Percentiles rank a stretch among this genome's conserved stretches.
Evolutionary conservation across 2,888 invertebrate species (phyloP).

Genomic region (Eupithecia tripunctaria): DNA sequence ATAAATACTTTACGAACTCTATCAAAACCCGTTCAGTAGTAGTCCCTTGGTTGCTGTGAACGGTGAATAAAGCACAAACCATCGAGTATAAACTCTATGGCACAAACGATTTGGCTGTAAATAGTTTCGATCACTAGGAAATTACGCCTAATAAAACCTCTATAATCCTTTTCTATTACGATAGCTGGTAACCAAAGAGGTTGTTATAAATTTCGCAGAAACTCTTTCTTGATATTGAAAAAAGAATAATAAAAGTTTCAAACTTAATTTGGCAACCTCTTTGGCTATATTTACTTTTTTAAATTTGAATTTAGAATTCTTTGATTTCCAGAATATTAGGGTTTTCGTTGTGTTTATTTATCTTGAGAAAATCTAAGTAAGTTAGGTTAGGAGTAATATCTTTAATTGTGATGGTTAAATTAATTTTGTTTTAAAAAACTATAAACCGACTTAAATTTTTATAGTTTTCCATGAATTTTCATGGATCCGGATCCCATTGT

Average conservation of each 20-base stretch:
- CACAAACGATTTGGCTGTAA: background rate
- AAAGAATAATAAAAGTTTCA: background rate
- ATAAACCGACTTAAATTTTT: too few species aligned
- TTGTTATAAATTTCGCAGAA: background rate
- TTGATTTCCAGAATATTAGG: background rate
- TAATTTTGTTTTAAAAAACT: too few species aligned
- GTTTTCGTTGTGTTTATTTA: background rate
- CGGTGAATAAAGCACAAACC: background rate
- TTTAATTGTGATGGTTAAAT: too few species aligned
- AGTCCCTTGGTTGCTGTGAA: background rate
- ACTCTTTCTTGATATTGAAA: background rate
- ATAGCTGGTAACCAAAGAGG: slow-evolving; percentile 1
- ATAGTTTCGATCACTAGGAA: background rate
- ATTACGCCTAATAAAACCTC: background rate
- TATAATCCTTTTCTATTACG: too few species aligned
- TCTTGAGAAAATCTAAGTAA: background rate
- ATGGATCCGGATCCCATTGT: too few species aligned
- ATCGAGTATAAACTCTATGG: too few species aligned
- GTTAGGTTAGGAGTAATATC: too few species aligned
- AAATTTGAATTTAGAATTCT: background rate
- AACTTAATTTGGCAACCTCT: background rate
- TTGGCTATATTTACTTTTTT: background rate
- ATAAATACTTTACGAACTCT: slow-evolving; percentile 43
- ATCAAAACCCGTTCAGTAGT: slow-evolving; percentile 37
- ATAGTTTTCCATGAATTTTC: too few species aligned